Conservation (phyloP, 1,140 invertebrate genomes). For the Acyrthosiphon pisum region DNA sequence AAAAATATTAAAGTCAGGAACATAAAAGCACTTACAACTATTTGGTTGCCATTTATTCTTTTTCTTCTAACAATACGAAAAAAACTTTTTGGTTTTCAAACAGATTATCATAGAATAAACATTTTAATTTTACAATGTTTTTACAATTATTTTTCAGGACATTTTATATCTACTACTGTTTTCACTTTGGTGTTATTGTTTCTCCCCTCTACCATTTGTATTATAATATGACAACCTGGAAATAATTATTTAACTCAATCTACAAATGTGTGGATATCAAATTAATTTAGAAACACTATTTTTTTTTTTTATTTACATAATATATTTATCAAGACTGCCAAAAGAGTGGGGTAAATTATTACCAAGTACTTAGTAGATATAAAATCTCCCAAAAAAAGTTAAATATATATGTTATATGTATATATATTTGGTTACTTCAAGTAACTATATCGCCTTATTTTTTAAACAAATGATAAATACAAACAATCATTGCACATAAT, state of each 20-base stretch:
- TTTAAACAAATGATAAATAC: conserved; percentile 16
- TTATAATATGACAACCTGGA: neutral
- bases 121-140: neutral
- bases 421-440: neutral
- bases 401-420: neutral
- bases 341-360: neutral
- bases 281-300: neutral
- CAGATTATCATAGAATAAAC: conserved; percentile 20
- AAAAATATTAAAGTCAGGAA: conserved; percentile 51
- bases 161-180: neutral
- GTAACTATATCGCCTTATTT: conserved; percentile 3
- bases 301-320: neutral
- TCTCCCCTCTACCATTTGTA: neutral
- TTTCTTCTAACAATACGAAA: neutral
- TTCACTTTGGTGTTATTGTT: neutral
- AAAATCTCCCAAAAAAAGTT: neutral
- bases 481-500: conserved; percentile 52
- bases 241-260: neutral
- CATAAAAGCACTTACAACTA: conserved; percentile 51
- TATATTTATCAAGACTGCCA: neutral
- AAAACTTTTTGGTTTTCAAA: neutral
- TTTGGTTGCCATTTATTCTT: conserved; percentile 5
- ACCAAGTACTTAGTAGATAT: neutral
- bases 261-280: neutral
- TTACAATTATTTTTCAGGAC: neutral